Conservation (phyloP, 1,140 invertebrate species). For the Lepidotrigona ventralis region DNA sequence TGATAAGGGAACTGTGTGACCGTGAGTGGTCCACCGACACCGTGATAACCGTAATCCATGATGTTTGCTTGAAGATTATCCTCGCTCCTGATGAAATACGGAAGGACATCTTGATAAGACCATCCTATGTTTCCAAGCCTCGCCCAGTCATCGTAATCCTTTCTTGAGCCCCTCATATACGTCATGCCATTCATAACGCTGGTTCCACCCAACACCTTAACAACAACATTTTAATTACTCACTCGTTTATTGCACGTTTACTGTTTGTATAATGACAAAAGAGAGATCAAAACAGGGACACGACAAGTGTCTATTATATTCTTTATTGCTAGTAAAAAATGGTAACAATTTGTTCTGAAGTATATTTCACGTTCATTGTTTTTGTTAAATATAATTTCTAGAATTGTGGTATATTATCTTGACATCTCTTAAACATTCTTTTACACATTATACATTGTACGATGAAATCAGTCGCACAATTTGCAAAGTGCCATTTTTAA, state of each 20-base stretch:
- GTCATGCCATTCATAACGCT: slow-evolving; percentile 98
- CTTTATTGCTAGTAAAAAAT: too few relatives aligned
- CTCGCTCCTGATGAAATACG: slow-evolving; percentile 93
- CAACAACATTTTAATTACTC: slow-evolving; percentile 18
- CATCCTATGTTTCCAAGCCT: slow-evolving; percentile 92
- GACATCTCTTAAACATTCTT: too few relatives aligned
- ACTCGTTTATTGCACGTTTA: background rate
- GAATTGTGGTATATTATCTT: too few relatives aligned
- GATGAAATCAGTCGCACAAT: too few relatives aligned
- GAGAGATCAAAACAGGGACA: too few relatives aligned
- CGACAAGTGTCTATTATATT: too few relatives aligned
- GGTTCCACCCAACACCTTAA: slow-evolving; percentile 91
- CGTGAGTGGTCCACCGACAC: slow-evolving; percentile 88
- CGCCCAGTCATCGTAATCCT: slow-evolving; percentile 96
- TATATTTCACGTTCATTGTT: too few relatives aligned
- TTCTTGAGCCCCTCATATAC: slow-evolving; percentile 94
- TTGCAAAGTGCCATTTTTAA: too few relatives aligned
- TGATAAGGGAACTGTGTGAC: slow-evolving; percentile 92
- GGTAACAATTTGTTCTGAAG: too few relatives aligned
- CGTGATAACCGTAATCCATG: slow-evolving; percentile 89
- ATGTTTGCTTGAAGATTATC: slow-evolving; percentile 88
- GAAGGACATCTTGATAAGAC: slow-evolving; percentile 93
- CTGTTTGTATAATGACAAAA: background rate
- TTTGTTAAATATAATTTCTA: too few relatives aligned
- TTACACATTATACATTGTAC: too few relatives aligned